phyloP scores from a whole-genome alignment of 1,140 invertebrate genomes.

The Megalonaias nervosa region DNA sequence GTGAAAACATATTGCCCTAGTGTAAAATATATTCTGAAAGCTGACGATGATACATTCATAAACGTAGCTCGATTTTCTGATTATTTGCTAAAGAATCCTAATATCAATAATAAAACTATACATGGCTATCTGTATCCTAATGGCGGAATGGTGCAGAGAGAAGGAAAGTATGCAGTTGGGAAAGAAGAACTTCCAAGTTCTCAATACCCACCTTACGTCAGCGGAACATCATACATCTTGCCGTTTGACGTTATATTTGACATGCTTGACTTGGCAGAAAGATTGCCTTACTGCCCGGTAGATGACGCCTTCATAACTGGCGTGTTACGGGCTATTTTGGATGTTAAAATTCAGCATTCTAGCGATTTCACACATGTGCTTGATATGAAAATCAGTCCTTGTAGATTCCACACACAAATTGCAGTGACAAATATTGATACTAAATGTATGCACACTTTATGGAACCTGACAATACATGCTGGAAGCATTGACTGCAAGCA shows the following conservation, averaged over 20 bases:
- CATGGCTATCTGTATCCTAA: neutral
- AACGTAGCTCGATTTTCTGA: neutral
- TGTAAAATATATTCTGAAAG: slow-evolving; percentile 1
- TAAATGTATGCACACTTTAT: no score
- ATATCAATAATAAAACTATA: neutral
- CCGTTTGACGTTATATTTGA: neutral
- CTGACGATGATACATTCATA: slow-evolving; percentile 7
- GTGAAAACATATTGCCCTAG: neutral
- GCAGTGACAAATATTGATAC: no score
- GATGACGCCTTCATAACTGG: slow-evolving; percentile 5
- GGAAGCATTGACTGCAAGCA: no score
- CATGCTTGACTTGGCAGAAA: neutral
- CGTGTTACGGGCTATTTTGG: no score
- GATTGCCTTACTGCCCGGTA: neutral
- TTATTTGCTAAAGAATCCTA: neutral
- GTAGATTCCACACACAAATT: no score
- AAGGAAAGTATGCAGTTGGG: neutral
- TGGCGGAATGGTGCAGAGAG: neutral
- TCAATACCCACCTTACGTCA: neutral
- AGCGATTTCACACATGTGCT: no score
- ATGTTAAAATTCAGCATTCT: no score
- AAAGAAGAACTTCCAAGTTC: neutral
- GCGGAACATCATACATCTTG: neutral
- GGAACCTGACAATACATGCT: no score
- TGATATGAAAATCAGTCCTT: no score